Evolutionary conservation across 2,113 vertebrate genomes (phyloP).

Genomic region (Gnathonemus longibarbis): DNA sequence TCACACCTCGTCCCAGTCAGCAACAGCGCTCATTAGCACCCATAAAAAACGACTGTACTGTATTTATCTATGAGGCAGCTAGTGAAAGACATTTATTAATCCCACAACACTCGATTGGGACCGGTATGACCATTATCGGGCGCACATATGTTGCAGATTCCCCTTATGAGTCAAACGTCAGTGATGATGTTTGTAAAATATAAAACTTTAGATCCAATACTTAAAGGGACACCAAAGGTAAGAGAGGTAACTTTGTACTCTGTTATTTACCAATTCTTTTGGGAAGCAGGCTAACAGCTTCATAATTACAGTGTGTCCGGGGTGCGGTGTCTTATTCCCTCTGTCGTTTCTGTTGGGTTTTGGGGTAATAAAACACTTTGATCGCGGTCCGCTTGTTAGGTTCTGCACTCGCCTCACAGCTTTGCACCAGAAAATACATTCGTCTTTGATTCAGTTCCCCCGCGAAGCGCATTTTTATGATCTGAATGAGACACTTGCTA

Average conservation of each 20-base stretch:
- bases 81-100: background rate
- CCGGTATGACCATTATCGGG: background rate
- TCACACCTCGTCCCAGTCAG: background rate
- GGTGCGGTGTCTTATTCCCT: background rate
- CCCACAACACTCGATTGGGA: background rate
- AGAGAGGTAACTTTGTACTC: background rate
- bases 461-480: background rate
- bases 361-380: background rate
- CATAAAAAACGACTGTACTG: constrained; percentile 1
- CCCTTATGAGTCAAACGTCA: background rate
- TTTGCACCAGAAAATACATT: background rate
- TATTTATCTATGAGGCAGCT: constrained; percentile 13
- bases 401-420: background rate
- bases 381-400: background rate
- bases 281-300: background rate
- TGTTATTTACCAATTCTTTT: background rate
- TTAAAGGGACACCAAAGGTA: background rate
- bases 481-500: background rate
- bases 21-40: constrained; percentile 24
- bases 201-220: background rate
- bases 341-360: background rate
- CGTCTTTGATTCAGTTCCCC: background rate
- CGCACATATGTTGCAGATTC: background rate
- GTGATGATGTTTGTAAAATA: background rate
- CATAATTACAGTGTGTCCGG: background rate